Evolutionary conservation across 2,888 invertebrate genomes (phyloP), one percentile per base, ranked within the genome.

Genomic region (Diarsia rubi): DNA sequence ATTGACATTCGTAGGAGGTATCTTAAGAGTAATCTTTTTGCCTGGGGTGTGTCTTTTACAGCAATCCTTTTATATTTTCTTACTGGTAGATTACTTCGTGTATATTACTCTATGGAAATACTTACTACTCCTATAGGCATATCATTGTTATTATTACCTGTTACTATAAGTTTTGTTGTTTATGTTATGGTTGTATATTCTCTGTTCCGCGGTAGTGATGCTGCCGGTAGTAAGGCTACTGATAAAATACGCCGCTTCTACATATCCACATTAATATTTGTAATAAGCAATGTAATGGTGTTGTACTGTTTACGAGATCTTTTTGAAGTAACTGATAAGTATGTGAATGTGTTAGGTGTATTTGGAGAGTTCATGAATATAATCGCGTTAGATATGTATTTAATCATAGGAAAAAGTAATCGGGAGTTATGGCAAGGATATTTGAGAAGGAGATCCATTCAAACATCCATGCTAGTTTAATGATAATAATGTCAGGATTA

Each of bases 351-450:
- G 0, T 24, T 78, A 31, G 78, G 78, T 47, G 77, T 77, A 8
- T 80, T 77, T 49, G 80, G 77, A 3, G 77, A 77, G 27, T 80
- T 79, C 14, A 80, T 73, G 77, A 77, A 77, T 59, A 77, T 80
- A 59, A 64, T 80, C 37, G 77, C 63, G 14, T 64, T 77, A 24
- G 77, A 80, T 73, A 3, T 44, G n/a, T 77, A 77, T 64, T 80
- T 77, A 0, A 80, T 77, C 19, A 27, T 80, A 45, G 77, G 73
- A 0, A 79, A 45, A 31, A 45, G 42, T 9, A 77, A 77, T 59
- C 16, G 77, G 19, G 80, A 80, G 14, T 44, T 77, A 59, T 77
- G 77, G 77, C 47, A 44, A 27, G n/a, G 3, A 14, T 80, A 80
- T 21, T 80, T 77, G 14, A 77, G 57, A 59, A 59, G 59, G 49